Evolutionary conservation across 1,140 invertebrate species (phyloP), one percentile per base, ranked within the genome.

Genomic region (Venustaconcha ellipsiformis): DNA sequence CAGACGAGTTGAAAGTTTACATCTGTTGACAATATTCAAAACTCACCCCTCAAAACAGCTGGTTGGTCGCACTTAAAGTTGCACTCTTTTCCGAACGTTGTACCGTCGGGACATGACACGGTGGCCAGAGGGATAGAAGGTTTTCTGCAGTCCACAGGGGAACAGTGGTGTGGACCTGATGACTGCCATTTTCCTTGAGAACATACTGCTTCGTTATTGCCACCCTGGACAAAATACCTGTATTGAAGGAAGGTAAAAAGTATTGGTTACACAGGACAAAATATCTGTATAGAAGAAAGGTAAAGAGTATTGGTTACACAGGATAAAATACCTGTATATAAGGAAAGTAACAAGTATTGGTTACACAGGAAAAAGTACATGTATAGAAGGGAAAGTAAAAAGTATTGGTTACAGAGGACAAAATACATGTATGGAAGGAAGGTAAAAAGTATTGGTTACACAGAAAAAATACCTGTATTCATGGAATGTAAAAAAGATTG

Each of bases 31-130:
- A 55, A 17, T 1, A 17, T 13, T 37, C 8, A 64, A 26, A 20
- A 55, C 23, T 60, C 72, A 86, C 85, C 85, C 55, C 72, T 63
- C n/a, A 80, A 67, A 14, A 57, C 55, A 4, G 84, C 83, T n/a
- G 85, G 84, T 18, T 72, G 77, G 14, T 79, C 76, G 56, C 84
- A 87, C 48, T 76, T 83, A 66, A 86, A 84, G 26, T 78, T 70
- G 70, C 85, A 84, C 17, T 76, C 63, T n/a, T 80, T 76, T 5
- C 74, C 69, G 66, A 62, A 82, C 14, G 74, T 78, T 11, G 82
- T 84, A 11, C 83, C 83, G 8, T 78, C 69, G 0, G 73, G 70
- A 63, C 85, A 86, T 30, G 68, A 59, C 20, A 79, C 64, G 18
- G 74, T 72, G 13, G 83, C 77, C 56, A 68, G 71, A 11, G 73